Evolutionary conservation across 2,888 invertebrate genomes (phyloP).

Genomic region (Tuta absoluta): DNA sequence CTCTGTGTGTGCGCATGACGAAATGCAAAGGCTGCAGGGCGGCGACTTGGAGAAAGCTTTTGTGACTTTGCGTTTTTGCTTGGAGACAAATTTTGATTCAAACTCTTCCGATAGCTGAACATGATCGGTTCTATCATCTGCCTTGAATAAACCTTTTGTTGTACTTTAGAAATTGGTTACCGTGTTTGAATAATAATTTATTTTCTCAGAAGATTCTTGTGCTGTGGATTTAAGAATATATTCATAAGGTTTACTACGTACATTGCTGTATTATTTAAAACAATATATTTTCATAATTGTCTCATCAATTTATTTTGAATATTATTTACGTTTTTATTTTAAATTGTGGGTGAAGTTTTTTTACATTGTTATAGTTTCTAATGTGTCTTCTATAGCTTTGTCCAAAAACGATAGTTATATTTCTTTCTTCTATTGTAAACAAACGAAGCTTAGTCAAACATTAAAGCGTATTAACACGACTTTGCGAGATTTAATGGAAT

Average conservation of each 20-base stretch:
- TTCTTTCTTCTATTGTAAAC: constrained; percentile 38
- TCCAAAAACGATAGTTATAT: constrained; percentile 8
- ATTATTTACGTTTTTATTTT: not conserved
- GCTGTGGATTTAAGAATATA: too few species aligned
- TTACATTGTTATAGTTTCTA: not conserved
- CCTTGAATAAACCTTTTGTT: not conserved
- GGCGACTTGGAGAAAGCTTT: constrained; percentile 20
- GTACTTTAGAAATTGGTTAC: not conserved
- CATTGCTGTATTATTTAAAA: too few species aligned
- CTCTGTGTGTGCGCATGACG: constrained; percentile 52
- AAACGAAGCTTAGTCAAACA: constrained; percentile 39
- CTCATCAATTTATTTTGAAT: not conserved
- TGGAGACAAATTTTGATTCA: constrained; percentile 22
- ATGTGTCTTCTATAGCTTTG: not conserved
- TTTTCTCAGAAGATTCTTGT: too few species aligned
- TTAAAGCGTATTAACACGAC: constrained; percentile 59
- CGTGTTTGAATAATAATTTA: not conserved
- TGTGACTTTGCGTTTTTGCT: not conserved
- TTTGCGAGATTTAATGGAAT: constrained; percentile 51
- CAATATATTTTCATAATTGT: too few species aligned
- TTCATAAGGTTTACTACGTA: too few species aligned
- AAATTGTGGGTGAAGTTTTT: not conserved
- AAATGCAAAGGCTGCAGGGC: constrained; percentile 41
- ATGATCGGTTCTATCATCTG: constrained; percentile 6
- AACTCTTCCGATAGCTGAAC: not conserved